Evolutionary conservation across 2,113 vertebrate species (phyloP), one percentile per base, ranked within the genome.

Genomic region (Malurus alboscapulatus): DNA sequence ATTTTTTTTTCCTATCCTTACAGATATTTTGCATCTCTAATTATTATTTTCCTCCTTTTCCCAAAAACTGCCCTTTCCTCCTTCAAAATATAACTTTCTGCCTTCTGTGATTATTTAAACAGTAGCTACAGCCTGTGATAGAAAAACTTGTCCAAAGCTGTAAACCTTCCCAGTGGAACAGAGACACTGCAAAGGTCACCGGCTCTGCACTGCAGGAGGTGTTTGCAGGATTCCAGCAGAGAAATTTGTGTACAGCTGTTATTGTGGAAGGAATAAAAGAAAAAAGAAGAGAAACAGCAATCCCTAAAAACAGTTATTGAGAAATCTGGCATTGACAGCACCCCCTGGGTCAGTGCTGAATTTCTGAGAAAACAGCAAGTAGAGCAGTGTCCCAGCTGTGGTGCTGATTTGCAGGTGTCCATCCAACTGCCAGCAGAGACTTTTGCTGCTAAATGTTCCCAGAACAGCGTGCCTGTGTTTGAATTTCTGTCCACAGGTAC

Each of bases 91-190:
- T 69, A 84, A 57, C 24, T 30, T 86, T 44, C 51, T 45, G 4
- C 54, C n/a, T 81, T 72, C 45, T 75, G 20, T 58, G 77, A 66
- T 93, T 74, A 50, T 80, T 82, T 87, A 51, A 93, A 68, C 4
- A 65, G 48, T 78, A 84, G 34, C 24, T 88, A 58, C 26, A 88
- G 26, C 17, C 53, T 75, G 40, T 26, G 25, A 45, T 34, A 72
- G 61, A 76, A 84, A 81, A 72, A 27, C 24, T 44, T 73, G 58
- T 54, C 48, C 48, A 74, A 61, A 74, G 24, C 32, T 84, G 32
- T 78, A 58, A 71, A 50, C 22, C 42, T 92, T 63, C 13, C 44
- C 25, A 40, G 36, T 65, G 65, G n/a, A n/a, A 45, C 0, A 0
- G 59, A 79, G 63, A 62, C 14, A 22, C 44, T 53, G 34, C 4